Conservation (phyloP, 2,888 invertebrate genomes). For the Rhopalosiphum nymphaeae region DNA sequence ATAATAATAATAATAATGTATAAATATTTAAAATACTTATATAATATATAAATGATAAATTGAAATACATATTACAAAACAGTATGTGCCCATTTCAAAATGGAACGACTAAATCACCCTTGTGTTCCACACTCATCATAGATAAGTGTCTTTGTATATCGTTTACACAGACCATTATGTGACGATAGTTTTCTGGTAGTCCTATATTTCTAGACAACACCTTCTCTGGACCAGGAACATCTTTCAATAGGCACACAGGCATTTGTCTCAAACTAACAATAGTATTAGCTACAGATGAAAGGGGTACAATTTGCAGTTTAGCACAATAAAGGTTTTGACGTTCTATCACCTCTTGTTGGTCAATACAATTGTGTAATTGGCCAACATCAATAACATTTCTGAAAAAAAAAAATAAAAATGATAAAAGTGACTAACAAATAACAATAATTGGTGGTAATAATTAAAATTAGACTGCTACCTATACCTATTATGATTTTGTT, state of each 20-base stretch:
- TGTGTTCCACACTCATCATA: constrained; percentile 58
- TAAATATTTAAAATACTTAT: constrained; percentile 60
- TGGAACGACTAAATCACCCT: constrained; percentile 59
- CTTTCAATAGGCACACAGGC: constrained; percentile 73
- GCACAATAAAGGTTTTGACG: constrained; percentile 76
- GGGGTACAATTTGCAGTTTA: constrained; percentile 69
- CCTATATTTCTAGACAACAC: constrained; percentile 71
- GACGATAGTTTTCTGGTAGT: constrained; percentile 52
- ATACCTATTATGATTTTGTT: background rate
- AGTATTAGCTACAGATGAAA: constrained; percentile 65
- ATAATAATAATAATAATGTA: constrained; percentile 63
- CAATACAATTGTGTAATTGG: constrained; percentile 88
- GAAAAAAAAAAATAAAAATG: constrained; percentile 68
- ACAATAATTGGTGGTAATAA: background rate
- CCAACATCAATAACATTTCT: constrained; percentile 96
- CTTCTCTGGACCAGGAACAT: constrained; percentile 82
- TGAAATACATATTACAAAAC: constrained; percentile 46
- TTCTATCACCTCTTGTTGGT: constrained; percentile 90
- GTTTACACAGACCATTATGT: constrained; percentile 40
- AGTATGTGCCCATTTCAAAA: constrained; percentile 26
- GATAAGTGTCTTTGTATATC: constrained; percentile 56
- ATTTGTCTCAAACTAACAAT: constrained; percentile 69
- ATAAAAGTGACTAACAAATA: background rate
- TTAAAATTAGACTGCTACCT: background rate
- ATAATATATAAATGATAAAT: constrained; percentile 51